Conservation (phyloP, 2,888 invertebrate genomes). For the Gortyna flavago region DNA sequence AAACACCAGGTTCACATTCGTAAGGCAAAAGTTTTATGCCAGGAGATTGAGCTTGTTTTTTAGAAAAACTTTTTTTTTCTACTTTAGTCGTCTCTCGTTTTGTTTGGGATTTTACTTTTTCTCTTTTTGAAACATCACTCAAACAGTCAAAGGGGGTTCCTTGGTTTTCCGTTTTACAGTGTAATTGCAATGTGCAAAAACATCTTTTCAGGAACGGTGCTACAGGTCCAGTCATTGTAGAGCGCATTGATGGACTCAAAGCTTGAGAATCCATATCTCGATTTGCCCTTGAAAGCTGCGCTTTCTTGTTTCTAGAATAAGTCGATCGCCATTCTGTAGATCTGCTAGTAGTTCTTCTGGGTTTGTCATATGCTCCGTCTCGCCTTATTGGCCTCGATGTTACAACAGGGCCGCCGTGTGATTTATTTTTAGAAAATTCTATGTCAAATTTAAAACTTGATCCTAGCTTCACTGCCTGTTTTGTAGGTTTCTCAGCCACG, state of each 20-base stretch:
- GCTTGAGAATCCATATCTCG: slow-evolving; percentile 63
- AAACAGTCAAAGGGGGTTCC: slow-evolving; percentile 26
- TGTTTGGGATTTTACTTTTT: slow-evolving; percentile 31
- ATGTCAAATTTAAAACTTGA: slow-evolving; percentile 71
- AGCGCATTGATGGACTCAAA: slow-evolving; percentile 51
- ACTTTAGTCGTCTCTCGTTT: slow-evolving; percentile 12
- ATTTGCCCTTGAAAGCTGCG: slow-evolving; percentile 40
- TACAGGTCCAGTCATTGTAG: slow-evolving; percentile 56
- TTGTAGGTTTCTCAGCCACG: slow-evolving; percentile 32
- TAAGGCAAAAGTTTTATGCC: slow-evolving; percentile 51
- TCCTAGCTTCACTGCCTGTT: slow-evolving; percentile 69
- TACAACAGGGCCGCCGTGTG: slow-evolving; percentile 9
- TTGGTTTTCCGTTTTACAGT: slow-evolving; percentile 34
- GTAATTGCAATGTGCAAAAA: slow-evolving; percentile 73
- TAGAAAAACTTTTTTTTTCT: slow-evolving; percentile 12
- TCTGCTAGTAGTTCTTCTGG: slow-evolving; percentile 33
- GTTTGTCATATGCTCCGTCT: slow-evolving; percentile 22
- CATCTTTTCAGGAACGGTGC: slow-evolving; percentile 70
- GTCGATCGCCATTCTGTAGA: slow-evolving; percentile 24
- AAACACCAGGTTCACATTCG: slow-evolving; percentile 71
- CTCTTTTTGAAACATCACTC: slow-evolving; percentile 34
- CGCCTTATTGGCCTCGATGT: slow-evolving; percentile 24
- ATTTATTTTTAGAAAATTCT: slow-evolving; percentile 70
- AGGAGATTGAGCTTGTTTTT: slow-evolving; percentile 2
- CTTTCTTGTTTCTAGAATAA: slow-evolving; percentile 39